Conservation (phyloP, 2,797 vertebrate genomes). For the Sebastes oblongus region DNA sequence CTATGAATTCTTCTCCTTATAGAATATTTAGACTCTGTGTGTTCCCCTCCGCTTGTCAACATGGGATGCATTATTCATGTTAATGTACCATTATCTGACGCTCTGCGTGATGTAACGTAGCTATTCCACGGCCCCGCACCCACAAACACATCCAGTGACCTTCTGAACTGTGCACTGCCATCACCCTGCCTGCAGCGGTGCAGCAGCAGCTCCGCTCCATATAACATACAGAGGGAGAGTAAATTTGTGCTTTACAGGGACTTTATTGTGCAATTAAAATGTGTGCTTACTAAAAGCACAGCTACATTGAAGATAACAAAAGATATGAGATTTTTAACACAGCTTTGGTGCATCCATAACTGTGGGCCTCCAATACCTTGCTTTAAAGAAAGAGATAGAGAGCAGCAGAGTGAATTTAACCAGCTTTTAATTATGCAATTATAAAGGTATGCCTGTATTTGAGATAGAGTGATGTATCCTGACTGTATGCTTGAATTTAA, state of each 20-base stretch:
- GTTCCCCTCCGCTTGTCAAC: constrained; percentile 75
- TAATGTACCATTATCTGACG: constrained; percentile 78
- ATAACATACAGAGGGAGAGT: neutral
- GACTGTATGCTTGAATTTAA: constrained; percentile 44
- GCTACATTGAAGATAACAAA: constrained; percentile 38
- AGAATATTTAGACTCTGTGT: constrained; percentile 75
- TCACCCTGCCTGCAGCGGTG: constrained; percentile 44
- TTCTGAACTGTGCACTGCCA: constrained; percentile 67
- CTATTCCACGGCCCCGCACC: constrained; percentile 56
- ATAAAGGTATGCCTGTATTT: constrained; percentile 48
- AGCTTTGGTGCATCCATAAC: constrained; percentile 25
- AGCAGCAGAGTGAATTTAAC: constrained; percentile 36
- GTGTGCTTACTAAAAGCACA: constrained; percentile 42
- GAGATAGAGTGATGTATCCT: constrained; percentile 45
- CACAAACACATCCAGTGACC: constrained; percentile 71
- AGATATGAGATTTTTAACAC: constrained; percentile 29
- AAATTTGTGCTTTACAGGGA: constrained; percentile 19
- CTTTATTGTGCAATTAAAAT: constrained; percentile 61
- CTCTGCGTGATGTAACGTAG: constrained; percentile 74
- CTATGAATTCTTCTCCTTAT: constrained; percentile 75
- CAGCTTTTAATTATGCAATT: constrained; percentile 58
- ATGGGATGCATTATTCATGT: constrained; percentile 78
- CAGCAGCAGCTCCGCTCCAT: constrained; percentile 24
- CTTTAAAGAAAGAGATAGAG: constrained; percentile 39
- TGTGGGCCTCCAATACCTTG: constrained; percentile 19